Conservation (phyloP, 2,113 vertebrate genomes). For the Gracilinanus agilis region DNA sequence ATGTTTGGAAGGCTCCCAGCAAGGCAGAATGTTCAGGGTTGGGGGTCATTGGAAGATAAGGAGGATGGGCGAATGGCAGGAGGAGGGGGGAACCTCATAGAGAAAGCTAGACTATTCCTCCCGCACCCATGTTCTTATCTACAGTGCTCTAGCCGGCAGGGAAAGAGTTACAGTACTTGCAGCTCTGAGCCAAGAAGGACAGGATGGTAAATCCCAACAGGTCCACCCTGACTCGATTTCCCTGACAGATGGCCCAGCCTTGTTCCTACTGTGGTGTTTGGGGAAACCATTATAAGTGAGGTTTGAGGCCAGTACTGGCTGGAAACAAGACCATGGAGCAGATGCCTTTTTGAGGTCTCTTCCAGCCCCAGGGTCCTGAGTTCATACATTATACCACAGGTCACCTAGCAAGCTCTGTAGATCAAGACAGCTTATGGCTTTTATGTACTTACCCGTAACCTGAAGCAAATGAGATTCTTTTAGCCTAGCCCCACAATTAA, state of each 20-base stretch:
- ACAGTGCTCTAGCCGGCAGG: neutral
- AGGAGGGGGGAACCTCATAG: neutral
- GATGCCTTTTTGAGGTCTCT: neutral
- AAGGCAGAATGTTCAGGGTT: neutral
- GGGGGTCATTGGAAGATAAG: neutral
- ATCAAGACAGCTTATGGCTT: neutral
- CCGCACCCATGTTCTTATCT: neutral
- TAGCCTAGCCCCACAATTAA: neutral
- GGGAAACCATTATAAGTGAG: neutral
- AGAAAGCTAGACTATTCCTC: neutral
- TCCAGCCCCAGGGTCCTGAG: neutral
- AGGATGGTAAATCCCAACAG: neutral
- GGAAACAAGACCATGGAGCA: neutral
- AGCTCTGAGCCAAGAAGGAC: neutral
- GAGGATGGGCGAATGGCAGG: neutral
- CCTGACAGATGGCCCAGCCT: neutral
- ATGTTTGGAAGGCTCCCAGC: neutral
- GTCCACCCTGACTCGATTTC: neutral
- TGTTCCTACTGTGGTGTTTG: neutral
- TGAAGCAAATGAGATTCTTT: no score
- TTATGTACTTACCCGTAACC: neutral
- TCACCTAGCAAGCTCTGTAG: neutral
- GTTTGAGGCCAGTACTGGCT: neutral
- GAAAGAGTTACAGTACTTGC: neutral
- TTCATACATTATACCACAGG: neutral